Percentiles rank a stretch among this genome's conserved stretches.
phyloP scores from a whole-genome alignment of 2,888 invertebrate species.

The Acheta domesticus region DNA sequence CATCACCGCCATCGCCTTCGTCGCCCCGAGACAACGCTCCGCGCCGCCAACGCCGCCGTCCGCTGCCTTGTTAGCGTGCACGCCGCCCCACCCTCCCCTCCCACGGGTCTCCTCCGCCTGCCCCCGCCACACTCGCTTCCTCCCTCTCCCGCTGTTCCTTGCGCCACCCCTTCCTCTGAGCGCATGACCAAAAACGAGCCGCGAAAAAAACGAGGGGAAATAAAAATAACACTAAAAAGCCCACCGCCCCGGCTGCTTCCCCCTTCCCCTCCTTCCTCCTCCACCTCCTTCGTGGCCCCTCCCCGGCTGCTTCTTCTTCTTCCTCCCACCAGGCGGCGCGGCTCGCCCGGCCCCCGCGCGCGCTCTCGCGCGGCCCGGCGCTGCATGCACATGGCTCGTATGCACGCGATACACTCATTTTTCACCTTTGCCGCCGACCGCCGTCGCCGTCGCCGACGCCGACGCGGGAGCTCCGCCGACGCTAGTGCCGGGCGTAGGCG shows the following conservation, averaged over 20 bases:
- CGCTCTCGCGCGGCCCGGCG: no score
- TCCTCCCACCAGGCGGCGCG: no score
- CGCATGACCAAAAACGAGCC: no score
- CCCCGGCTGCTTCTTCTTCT: no score
- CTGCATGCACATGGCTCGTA: not conserved
- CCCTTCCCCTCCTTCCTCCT: no score
- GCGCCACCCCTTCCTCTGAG: not conserved
- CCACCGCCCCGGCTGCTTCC: not conserved
- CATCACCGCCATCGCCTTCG: not conserved
- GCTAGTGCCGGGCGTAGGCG: not conserved
- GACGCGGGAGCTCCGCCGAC: not conserved
- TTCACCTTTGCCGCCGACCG: not conserved
- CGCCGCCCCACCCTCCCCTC: not conserved
- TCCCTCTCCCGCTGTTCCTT: not conserved
- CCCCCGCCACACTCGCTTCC: not conserved
- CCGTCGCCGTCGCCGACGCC: not conserved
- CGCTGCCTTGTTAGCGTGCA: conserved; percentile 7
- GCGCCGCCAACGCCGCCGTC: not conserved
- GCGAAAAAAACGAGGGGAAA: not conserved
- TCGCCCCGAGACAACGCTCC: not conserved
- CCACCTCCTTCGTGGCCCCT: no score
- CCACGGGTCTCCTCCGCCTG: not conserved
- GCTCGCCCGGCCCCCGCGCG: no score
- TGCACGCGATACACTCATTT: conserved; percentile 10
- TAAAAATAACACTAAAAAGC: not conserved